Evolutionary conservation across 2,888 invertebrate genomes (phyloP).

Genomic region (Erpobdella octoculata): DNA sequence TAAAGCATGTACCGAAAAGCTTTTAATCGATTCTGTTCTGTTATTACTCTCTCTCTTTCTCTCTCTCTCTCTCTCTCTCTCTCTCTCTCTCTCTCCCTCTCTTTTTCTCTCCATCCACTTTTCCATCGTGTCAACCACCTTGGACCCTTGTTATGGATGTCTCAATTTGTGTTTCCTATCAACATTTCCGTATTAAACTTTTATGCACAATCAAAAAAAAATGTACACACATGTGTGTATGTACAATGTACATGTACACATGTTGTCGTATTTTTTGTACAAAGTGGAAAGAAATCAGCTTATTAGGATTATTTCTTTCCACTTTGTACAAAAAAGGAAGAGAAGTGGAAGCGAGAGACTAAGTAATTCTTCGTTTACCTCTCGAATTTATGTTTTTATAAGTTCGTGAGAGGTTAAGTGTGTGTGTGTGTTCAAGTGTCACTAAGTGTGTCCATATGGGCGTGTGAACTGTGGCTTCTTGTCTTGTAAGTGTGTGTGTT

Average conservation of each 20-base stretch:
- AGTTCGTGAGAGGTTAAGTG: not conserved
- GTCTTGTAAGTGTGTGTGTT: not conserved
- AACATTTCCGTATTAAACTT: not conserved
- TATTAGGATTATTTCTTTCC: no score
- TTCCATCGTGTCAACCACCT: not conserved
- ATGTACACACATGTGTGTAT: not conserved
- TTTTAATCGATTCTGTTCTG: not conserved
- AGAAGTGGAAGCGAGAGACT: no score
- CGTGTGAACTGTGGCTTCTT: no score
- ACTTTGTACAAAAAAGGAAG: no score
- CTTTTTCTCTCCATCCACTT: not conserved
- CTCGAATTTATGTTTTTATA: not conserved
- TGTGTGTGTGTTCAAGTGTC: conserved; percentile 1
- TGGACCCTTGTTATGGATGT: not conserved
- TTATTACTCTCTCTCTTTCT: not conserved
- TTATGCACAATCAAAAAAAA: not conserved
- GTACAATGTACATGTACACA: no score
- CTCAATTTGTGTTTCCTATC: not conserved
- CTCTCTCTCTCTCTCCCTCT: conserved; percentile 10
- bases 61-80: conserved; percentile 2
- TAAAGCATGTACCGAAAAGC: not conserved
- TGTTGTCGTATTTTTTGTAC: no score
- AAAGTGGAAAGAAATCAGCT: no score
- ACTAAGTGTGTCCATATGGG: no score
- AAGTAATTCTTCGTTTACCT: no score